A percentile compares a stretch with the other conserved stretches of the same genome.
Conservation (phyloP, 2,797 vertebrate genomes). For the Champsocephalus esox region DNA sequence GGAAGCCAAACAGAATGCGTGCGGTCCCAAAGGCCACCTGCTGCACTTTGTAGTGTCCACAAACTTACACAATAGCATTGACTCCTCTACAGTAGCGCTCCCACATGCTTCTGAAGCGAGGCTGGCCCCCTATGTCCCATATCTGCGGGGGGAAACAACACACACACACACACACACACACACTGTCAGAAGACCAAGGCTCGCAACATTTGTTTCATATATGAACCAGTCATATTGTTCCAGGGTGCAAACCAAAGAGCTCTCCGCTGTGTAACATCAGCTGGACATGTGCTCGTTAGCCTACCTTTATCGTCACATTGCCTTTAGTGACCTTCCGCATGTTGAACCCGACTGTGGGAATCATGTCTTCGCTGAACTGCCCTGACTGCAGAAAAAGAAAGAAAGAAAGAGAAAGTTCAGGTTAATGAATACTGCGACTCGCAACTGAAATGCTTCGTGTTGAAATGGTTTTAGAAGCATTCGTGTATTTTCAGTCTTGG, state of each 20-base stretch:
- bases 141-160: conserved; percentile 82
- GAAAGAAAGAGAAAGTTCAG: conserved; percentile 2
- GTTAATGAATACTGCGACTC: not conserved
- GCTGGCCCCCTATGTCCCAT: conserved; percentile 99
- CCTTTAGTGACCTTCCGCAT: conserved; percentile 99
- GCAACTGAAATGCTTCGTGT: not conserved
- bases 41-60: not conserved
- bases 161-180: conserved; percentile 4
- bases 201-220: not conserved
- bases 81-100: conserved; percentile 98
- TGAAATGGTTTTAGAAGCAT: not conserved
- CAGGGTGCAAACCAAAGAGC: not conserved
- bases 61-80: conserved; percentile 97
- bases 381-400: conserved; percentile 88
- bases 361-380: conserved; percentile 99
- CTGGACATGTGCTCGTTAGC: not conserved
- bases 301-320: conserved; percentile 99
- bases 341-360: conserved; percentile 99
- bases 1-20: not conserved
- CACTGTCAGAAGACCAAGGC: not conserved
- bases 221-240: conserved; percentile 1
- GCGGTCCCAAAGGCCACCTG: not conserved
- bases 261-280: not conserved
- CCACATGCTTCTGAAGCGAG: conserved; percentile 99
- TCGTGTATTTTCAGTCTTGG: not conserved